phyloP scores from a whole-genome alignment of 2,797 vertebrate genomes.

The Buceros bicornis region DNA sequence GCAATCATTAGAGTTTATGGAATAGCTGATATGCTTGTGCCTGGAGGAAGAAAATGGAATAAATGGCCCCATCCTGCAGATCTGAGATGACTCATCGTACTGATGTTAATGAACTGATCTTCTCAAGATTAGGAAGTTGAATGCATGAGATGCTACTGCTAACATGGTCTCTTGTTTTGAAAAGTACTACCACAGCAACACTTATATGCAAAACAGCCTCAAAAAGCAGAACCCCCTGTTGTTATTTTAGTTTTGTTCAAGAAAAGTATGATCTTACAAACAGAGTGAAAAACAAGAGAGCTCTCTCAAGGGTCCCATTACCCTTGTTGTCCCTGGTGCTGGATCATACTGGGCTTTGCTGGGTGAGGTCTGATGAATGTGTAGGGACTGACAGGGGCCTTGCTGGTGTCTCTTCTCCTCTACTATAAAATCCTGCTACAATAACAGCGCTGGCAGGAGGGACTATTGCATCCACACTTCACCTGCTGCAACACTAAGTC shows the following conservation, averaged over 20 bases:
- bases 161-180: neutral
- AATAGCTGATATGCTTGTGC: constrained; percentile 18
- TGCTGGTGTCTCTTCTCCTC: neutral
- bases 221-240: neutral
- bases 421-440: neutral
- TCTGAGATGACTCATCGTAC: neutral
- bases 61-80: neutral
- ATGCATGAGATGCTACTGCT: neutral
- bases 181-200: neutral
- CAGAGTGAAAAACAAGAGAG: neutral
- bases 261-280: neutral
- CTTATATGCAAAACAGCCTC: neutral
- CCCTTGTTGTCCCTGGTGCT: neutral
- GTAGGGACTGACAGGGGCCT: neutral
- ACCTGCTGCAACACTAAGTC: neutral
- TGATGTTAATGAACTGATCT: neutral
- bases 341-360: neutral
- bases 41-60: neutral
- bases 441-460: neutral
- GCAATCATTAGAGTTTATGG: constrained; percentile 12
- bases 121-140: neutral
- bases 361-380: neutral
- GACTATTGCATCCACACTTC: neutral
- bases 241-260: neutral
- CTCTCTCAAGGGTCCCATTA: neutral